Base-by-base conservation (phyloP, 2,113 vertebrate genomes). In the Pelusios castaneus region DNA sequence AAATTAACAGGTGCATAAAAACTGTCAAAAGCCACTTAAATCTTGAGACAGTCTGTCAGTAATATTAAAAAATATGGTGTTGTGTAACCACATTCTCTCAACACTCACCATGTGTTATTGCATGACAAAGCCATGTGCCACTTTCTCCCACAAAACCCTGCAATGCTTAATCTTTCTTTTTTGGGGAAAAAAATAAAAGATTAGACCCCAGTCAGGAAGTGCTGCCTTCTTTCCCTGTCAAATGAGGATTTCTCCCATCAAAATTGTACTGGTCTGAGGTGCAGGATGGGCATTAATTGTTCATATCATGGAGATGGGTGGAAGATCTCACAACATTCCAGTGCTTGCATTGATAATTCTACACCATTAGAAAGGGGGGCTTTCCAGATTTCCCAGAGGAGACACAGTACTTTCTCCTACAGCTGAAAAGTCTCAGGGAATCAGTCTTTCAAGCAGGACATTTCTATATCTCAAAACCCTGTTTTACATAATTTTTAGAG, bases 1-100 rank as follows among this genome's bases (percentile, higher is more conserved):
- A 98, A 98, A 98, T 98, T 98, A 98, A 97, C 98, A 98, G 98
- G 98, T 98, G 98, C 98, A 97, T 98, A 98, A 98, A 98, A 98
- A 98, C 98, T 98, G 98, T 98, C 98, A 98, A 97, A 98, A 98
- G 97, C 97, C 97, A 98, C 98, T 98, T 98, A 98, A 98, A 97
- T 98, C 97, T 98, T 97, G 97, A 98, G 97, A 98, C 97, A 98
- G 97, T 98, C 98, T 98, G 97, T 98, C 96, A 97, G 97, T 97
- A 96, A 96, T 97, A 97, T 98, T 98, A 98, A 98, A 97, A 98
- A 98, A 98, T 98, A 98, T 85, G 97, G 97, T 96, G 98, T 98
- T 98, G 97, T 96, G 97, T 97, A 98, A 97, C 97, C 95, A 92
- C 56, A 96, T 95, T 97, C 97, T 97, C 97, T 98, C 97, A 97